phyloP scores from a whole-genome alignment of 2,797 vertebrate genomes.

The Acipenser transmontanus region DNA sequence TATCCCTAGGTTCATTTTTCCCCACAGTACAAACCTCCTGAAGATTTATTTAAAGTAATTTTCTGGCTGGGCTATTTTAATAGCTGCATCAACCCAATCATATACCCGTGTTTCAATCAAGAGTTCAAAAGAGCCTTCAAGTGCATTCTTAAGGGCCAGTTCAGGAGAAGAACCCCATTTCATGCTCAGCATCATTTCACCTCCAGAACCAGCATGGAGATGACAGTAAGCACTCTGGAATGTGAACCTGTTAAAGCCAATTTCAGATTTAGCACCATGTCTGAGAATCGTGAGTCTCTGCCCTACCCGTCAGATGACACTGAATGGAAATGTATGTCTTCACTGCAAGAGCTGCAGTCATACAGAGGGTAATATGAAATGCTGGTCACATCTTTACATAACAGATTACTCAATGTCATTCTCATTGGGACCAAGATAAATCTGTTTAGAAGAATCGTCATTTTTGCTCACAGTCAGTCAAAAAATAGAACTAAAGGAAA shows the following conservation, averaged over 20 bases:
- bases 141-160: neutral
- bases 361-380: neutral
- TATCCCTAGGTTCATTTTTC: neutral
- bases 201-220: neutral
- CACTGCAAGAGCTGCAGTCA: neutral
- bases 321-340: neutral
- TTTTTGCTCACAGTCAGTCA: no score
- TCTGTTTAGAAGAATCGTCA: no score
- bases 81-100: neutral
- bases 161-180: neutral
- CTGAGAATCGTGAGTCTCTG: neutral
- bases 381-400: no score
- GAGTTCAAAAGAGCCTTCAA: conserved; percentile 11
- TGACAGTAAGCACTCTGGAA: neutral
- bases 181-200: neutral
- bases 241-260: neutral
- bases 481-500: no score
- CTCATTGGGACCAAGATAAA: no score
- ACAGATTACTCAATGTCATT: no score
- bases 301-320: neutral
- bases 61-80: conserved; percentile 7
- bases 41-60: neutral
- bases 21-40: neutral
- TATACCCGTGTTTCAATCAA: conserved; percentile 1
- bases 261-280: neutral